phyloP scores from a whole-genome alignment of 2,888 invertebrate species.

The Romanomermis culicivorax region DNA sequence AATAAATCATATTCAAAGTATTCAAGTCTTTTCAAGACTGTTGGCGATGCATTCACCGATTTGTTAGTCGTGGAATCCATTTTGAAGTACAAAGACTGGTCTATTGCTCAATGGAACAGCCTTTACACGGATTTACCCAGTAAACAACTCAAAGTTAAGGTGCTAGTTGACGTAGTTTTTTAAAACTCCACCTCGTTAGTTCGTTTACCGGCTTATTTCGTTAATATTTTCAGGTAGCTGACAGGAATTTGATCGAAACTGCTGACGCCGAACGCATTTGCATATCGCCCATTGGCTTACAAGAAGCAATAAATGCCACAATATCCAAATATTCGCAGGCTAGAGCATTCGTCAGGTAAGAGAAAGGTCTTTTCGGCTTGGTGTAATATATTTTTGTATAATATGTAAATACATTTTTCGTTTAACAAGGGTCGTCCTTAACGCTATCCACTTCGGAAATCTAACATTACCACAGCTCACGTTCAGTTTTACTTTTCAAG shows the following conservation, averaged over 20 bases:
- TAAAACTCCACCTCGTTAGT: background rate
- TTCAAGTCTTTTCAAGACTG: constrained; percentile 15
- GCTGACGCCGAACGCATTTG: constrained; percentile 65
- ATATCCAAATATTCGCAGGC: constrained; percentile 48
- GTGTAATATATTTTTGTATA: too few relatives aligned
- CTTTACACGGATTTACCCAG: constrained; percentile 69
- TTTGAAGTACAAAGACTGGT: constrained; percentile 57
- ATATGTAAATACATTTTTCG: too few relatives aligned
- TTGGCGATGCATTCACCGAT: constrained; percentile 92
- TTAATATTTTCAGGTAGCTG: constrained; percentile 35
- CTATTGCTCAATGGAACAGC: constrained; percentile 52
- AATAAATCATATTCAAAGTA: too few relatives aligned
- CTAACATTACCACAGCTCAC: too few relatives aligned
- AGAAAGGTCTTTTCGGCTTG: too few relatives aligned
- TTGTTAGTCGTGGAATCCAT: constrained; percentile 78
- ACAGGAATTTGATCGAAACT: constrained; percentile 62
- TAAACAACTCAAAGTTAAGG: constrained; percentile 61
- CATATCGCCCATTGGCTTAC: constrained; percentile 57
- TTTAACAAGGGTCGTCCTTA: too few relatives aligned
- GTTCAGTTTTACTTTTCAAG: too few relatives aligned
- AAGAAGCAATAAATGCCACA: constrained; percentile 50
- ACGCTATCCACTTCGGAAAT: too few relatives aligned
- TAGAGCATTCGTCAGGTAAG: constrained; percentile 65
- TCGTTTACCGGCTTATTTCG: background rate
- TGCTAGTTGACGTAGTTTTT: constrained; percentile 29